Evolutionary conservation across 1,140 invertebrate genomes (phyloP).

Genomic region (Zaprionus vittiger): DNA sequence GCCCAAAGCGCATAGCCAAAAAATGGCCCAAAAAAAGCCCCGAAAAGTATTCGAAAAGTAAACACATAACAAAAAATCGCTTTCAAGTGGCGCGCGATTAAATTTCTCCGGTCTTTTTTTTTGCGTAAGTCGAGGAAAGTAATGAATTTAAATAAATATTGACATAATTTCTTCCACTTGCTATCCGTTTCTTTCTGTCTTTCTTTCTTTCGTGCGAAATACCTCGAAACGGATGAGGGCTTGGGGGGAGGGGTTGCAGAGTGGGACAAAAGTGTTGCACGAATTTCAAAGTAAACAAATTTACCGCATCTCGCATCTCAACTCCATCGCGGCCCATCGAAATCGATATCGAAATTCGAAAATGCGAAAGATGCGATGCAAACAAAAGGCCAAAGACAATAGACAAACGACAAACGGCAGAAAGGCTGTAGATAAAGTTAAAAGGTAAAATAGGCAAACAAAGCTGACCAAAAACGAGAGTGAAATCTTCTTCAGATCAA

Average conservation of each 20-base stretch:
- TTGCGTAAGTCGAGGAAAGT: conserved; percentile 55
- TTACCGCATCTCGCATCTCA: conserved; percentile 18
- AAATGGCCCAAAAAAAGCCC: conserved; percentile 18
- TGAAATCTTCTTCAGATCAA: conserved; percentile 67
- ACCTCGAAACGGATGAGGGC: neutral
- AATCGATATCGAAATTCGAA: conserved; percentile 31
- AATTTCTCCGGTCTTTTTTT: conserved; percentile 68
- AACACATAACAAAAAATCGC: conserved; percentile 50
- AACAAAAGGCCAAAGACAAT: conserved; percentile 2
- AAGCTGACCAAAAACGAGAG: conserved; percentile 66
- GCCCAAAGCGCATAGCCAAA: neutral
- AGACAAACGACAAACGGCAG: conserved; percentile 15
- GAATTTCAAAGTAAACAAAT: conserved; percentile 49
- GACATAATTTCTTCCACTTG: conserved; percentile 76
- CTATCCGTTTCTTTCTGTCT: conserved; percentile 10
- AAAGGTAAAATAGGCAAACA: conserved; percentile 22
- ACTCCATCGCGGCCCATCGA: conserved; percentile 1
- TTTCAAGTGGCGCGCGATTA: conserved; percentile 69
- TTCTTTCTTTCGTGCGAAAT: conserved; percentile 26
- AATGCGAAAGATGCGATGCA: conserved; percentile 21
- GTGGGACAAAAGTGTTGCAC: conserved; percentile 10
- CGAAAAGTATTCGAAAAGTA: conserved; percentile 56
- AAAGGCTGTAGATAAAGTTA: conserved; percentile 25
- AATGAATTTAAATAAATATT: conserved; percentile 83
- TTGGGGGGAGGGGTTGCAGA: no score